Percentiles rank a stretch among this genome's conserved stretches.
phyloP scores from a whole-genome alignment of 2,113 vertebrate species.

The Thamnophis sirtalis region DNA sequence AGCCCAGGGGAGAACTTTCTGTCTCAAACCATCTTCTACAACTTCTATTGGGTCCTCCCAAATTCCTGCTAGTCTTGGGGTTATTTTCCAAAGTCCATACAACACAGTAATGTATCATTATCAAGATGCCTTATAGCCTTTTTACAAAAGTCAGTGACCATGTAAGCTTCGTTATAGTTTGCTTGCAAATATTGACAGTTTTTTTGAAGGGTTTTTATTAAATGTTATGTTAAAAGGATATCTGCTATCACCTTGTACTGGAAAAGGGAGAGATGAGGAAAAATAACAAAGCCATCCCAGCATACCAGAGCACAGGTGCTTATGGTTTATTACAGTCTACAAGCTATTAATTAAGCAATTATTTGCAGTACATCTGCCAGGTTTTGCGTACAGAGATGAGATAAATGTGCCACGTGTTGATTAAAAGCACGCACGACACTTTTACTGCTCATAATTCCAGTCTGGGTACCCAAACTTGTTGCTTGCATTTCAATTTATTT shows the following conservation, averaged over 20 bases:
- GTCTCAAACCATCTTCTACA: too few relatives aligned
- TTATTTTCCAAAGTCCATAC: constrained; percentile 34
- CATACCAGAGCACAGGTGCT: constrained; percentile 60
- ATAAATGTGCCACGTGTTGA: constrained; percentile 35
- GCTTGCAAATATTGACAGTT: constrained; percentile 63
- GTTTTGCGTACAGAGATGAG: constrained; percentile 28
- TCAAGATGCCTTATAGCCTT: constrained; percentile 36
- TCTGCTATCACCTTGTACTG: constrained; percentile 63
- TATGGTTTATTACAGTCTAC: constrained; percentile 53
- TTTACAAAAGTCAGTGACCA: constrained; percentile 27
- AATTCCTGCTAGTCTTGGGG: not conserved
- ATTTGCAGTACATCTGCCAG: constrained; percentile 45
- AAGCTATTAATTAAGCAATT: constrained; percentile 56
- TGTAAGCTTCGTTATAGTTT: constrained; percentile 60
- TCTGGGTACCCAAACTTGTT: not conserved
- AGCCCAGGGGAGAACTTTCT: not conserved
- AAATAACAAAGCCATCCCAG: constrained; percentile 50
- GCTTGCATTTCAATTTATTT: not conserved
- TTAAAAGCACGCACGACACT: not conserved
- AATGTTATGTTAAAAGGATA: constrained; percentile 69
- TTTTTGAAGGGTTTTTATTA: constrained; percentile 69
- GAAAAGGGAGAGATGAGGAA: constrained; percentile 44
- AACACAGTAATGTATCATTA: constrained; percentile 48
- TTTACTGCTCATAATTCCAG: not conserved
- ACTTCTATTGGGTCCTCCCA: not conserved